A percentile compares a stretch with the other conserved stretches of the same genome.
These are phyloP conservation scores for Stictocephala bisonia DNA, from an alignment of 2,888 invertebrate species.

Conservation along the genomic window DNA sequence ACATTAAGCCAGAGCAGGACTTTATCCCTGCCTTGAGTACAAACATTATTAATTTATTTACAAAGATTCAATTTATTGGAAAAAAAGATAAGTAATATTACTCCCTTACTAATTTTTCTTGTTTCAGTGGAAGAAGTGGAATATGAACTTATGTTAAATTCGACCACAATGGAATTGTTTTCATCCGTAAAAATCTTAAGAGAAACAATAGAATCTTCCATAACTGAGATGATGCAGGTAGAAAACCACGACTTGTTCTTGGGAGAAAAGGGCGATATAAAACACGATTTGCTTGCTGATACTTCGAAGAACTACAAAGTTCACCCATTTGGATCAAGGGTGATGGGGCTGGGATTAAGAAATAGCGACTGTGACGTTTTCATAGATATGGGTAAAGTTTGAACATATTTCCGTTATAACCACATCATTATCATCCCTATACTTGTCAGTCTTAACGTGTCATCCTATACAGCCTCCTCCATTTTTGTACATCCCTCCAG, in stretches of 20 bases:
- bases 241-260: constrained; percentile 26
- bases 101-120: no score
- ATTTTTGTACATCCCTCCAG: no score
- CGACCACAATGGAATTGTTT: constrained; percentile 10
- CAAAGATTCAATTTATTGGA: no score
- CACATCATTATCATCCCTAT: no score
- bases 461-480: no score
- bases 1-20: no score
- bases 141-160: constrained; percentile 17
- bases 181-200: neutral
- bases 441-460: no score
- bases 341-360: constrained; percentile 8
- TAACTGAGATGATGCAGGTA: constrained; percentile 29
- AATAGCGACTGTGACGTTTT: constrained; percentile 19
- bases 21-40: no score
- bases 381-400: constrained; percentile 31
- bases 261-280: constrained; percentile 3
- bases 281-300: neutral
- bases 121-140: constrained; percentile 22
- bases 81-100: no score
- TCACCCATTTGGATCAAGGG: constrained; percentile 24
- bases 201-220: neutral
- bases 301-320: neutral
- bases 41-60: no score
- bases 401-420: no score